A percentile compares a stretch with the other conserved stretches of the same genome.
Evolutionary conservation across 2,113 vertebrate species (phyloP).

Genomic region (Isurus oxyrinchus): DNA sequence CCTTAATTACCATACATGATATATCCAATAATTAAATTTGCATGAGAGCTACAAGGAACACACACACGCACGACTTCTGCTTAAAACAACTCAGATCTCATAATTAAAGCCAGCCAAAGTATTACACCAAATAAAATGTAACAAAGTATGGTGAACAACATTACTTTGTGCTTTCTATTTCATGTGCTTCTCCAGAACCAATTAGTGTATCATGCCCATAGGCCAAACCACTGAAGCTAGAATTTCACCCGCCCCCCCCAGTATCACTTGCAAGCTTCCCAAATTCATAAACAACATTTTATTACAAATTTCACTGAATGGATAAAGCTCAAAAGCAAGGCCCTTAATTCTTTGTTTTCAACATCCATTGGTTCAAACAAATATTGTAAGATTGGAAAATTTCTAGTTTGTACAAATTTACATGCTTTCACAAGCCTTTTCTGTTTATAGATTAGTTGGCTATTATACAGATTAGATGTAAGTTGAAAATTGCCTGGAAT

Average conservation of each 20-base stretch:
- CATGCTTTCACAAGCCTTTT: neutral
- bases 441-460: neutral
- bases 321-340: neutral
- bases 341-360: neutral
- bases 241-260: neutral
- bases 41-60: neutral
- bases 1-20: neutral
- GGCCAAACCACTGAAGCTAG: neutral
- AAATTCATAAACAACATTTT: neutral
- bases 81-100: neutral
- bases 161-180: neutral
- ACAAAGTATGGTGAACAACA: neutral
- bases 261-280: neutral
- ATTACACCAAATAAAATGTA: neutral
- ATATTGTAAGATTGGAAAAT: neutral
- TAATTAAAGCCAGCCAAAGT: neutral
- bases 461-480: neutral
- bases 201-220: too few relatives aligned
- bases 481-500: neutral
- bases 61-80: neutral
- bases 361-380: neutral
- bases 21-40: constrained; percentile 4
- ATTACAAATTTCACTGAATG: neutral
- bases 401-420: neutral
- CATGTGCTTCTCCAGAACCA: neutral